phyloP scores from a whole-genome alignment of 1,140 invertebrate genomes.

The Harlomillsia oculata region DNA sequence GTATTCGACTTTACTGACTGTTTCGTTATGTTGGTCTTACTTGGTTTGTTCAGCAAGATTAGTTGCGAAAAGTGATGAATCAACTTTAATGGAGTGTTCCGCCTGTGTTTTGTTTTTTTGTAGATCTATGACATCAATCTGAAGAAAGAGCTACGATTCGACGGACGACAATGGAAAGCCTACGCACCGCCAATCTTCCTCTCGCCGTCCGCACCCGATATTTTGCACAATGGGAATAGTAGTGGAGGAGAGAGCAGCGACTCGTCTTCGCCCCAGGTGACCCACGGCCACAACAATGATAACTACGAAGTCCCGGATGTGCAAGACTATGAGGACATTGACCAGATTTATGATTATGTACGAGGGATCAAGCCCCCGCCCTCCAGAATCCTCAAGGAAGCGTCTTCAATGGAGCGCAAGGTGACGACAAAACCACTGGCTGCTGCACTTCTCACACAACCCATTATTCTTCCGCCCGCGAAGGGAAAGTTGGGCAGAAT shows the following conservation, averaged over 20 bases:
- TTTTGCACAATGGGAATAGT: neutral
- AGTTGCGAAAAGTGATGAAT: neutral
- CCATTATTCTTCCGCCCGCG: constrained; percentile 39
- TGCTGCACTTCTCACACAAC: constrained; percentile 35
- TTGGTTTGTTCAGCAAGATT: no score
- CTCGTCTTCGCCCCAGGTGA: neutral
- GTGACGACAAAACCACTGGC: constrained; percentile 19
- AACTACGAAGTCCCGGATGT: constrained; percentile 40
- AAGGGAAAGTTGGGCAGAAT: constrained; percentile 17
- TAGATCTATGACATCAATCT: constrained; percentile 42
- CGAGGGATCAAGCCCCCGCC: constrained; percentile 81
- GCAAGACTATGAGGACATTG: constrained; percentile 86
- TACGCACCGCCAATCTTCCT: constrained; percentile 33
- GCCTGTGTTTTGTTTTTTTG: constrained; percentile 25
- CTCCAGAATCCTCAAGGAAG: constrained; percentile 46
- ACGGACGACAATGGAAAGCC: constrained; percentile 36
- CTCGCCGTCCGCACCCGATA: constrained; percentile 27
- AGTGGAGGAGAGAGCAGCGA: constrained; percentile 1
- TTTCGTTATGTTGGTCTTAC: neutral
- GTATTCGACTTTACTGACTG: neutral
- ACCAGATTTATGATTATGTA: constrained; percentile 93
- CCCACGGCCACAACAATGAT: constrained; percentile 9
- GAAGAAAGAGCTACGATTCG: constrained; percentile 37
- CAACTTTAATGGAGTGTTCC: neutral
- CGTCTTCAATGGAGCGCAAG: constrained; percentile 36